Evolutionary conservation across 2,797 vertebrate genomes (phyloP), one percentile per base, ranked within the genome.

Genomic region (Coilia nasus): DNA sequence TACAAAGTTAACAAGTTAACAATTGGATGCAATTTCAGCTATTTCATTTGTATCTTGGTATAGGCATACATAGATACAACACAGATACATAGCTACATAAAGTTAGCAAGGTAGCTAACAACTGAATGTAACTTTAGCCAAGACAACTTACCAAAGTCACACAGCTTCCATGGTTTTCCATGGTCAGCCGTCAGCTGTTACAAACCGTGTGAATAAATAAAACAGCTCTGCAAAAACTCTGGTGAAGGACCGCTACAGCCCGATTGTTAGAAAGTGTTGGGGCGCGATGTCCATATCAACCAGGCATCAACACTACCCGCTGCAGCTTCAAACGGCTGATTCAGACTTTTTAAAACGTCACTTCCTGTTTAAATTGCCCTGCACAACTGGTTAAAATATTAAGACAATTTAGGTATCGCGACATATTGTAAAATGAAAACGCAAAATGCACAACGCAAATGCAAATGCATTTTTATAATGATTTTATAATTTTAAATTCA

Each of bases 291-390:
- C 81, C 81, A 67, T 84, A 64, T 84, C 83, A 82, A 83, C 50
- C 50, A 54, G 50, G 14, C 81, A 57, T 41, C 71, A 78, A 78
- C 71, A 78, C 35, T 23, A 71, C 28, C 71, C 71, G 71, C 35
- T 9, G 5, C 35, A 21, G 71, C 12, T 19, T 7, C 25, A 88
- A 83, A 86, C 83, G 82, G 44, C 21, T 28, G 3, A 28, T 3
- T 75, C n/a, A 6, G n/a, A 41, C 25, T 17, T 14, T 5, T 6
- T 2, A 0, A 12, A 35, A 86, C 94, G 94, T 94, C 92, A 95
- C 78, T 84, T 95, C 95, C 95, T 87, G 0, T 95, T 95, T 93
- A 90, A 95, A 94, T 81, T 28, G 81, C 88, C 91, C 93, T 41
- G 35, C 35, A 41, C 35, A 41, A 41, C 35, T 41, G 35, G 35